A percentile compares a stretch with the other conserved stretches of the same genome.
Conservation (phyloP, 2,113 vertebrate species). For the Prunella himalayana region DNA sequence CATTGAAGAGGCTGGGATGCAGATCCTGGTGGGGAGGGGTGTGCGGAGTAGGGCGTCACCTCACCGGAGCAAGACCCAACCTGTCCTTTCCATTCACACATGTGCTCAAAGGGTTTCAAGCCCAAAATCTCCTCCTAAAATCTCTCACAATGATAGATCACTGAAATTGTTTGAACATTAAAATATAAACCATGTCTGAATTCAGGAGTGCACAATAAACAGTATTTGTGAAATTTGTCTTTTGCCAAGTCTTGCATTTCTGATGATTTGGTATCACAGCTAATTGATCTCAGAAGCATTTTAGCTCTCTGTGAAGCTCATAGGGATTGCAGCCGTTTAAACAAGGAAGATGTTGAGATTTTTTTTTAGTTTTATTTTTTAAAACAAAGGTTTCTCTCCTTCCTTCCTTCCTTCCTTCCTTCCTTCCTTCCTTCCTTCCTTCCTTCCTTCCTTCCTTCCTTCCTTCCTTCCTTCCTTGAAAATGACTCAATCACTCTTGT, state of each 20-base stretch:
- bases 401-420: neutral
- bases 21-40: accelerated
- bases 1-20: neutral
- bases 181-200: neutral
- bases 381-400: neutral
- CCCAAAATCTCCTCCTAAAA: neutral
- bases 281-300: neutral
- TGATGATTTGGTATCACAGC: neutral
- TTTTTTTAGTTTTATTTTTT: neutral
- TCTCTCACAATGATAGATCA: neutral
- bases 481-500: neutral
- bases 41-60: neutral
- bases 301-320: neutral
- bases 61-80: neutral
- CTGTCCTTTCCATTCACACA: neutral
- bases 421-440: no score
- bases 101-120: accelerated
- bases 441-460: neutral
- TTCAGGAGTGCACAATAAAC: neutral
- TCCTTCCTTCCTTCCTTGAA: neutral
- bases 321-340: neutral
- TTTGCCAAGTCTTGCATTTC: neutral
- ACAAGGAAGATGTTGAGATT: accelerated
- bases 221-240: neutral
- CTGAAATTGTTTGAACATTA: neutral